Percentiles rank a stretch among this genome's conserved stretches.
Conservation (phyloP, 2,113 vertebrate species). For the Lethenteron reissneri region DNA sequence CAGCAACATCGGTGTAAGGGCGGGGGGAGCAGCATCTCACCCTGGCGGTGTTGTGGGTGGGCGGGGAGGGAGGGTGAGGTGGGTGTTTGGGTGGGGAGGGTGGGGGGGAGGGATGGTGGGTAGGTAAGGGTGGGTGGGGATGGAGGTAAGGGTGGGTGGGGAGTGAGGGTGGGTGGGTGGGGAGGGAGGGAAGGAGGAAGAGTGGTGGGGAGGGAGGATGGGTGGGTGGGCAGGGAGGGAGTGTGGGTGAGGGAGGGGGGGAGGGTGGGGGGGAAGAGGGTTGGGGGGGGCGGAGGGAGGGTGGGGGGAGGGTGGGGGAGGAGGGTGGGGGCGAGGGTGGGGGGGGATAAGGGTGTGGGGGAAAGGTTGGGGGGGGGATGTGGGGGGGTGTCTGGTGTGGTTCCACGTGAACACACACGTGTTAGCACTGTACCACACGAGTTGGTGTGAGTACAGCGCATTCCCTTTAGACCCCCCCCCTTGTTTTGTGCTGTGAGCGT, state of each 20-base stretch:
- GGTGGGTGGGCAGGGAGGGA: neutral
- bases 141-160: neutral
- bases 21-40: too few relatives aligned
- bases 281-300: neutral
- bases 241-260: neutral
- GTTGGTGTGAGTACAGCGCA: too few relatives aligned
- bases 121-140: neutral
- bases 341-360: neutral
- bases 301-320: neutral
- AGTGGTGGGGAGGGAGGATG: neutral
- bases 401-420: too few relatives aligned
- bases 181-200: neutral
- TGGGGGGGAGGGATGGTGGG: neutral
- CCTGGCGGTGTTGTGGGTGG: too few relatives aligned
- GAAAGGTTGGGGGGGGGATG: neutral
- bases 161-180: neutral
- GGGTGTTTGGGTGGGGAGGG: neutral
- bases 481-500: too few relatives aligned
- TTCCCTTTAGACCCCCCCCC: too few relatives aligned
- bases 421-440: too few relatives aligned
- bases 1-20: too few relatives aligned
- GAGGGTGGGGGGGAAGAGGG: neutral
- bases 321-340: neutral
- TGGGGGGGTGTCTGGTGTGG: neutral
- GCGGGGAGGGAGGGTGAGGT: neutral